Base-by-base conservation (phyloP, 2,888 invertebrate genomes). In the Cloeon dipterum region DNA sequence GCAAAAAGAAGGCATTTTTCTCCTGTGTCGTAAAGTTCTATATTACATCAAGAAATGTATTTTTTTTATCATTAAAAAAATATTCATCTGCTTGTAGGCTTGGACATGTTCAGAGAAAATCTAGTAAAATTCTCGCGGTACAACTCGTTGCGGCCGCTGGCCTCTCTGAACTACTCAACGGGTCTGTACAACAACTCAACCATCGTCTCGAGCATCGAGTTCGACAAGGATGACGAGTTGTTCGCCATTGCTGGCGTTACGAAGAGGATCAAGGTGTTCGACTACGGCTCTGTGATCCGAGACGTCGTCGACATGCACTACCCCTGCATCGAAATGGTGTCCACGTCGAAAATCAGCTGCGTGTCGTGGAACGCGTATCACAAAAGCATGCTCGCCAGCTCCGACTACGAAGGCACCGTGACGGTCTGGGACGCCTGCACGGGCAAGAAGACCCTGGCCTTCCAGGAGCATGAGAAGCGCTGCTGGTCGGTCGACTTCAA, bases 401-500 rank as follows among this genome's bases (percentile, higher is more conserved):
- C 85, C 39, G 91, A 91, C 61, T 93, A 93, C 57, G 91, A 91
- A 57, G 91, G 91, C 18, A 81, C 79, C 0, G 88, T 93, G 1
- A 78, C 78, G 2, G 71, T 93, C 39, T 93, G 91, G 91, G 91
- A 93, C 60, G 83, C 82, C 1, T 63, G 65, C 25, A 77, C 77
- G 2, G 77, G 76, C 11, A 70, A 73, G 47, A 62, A 74, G 40
- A 74, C 74, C 2, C 68, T 77, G 49, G 70, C 72, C 5, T 76
- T 72, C 51, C 71, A 81, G 55, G 91, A 91, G 54, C 93, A 93
- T 58, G 88, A 91, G 57, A 89, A 89, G 54, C 65, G 91, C 32
- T 86, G 86, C 55, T 93, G 93, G 91, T 85, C 85, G 46, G 89
- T 93, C 25, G 88, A 91, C 60, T 93, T 91, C 58, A 91, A 86